Evolutionary conservation across 2,888 invertebrate species (phyloP), one percentile per base, ranked within the genome.

Genomic region (Cetonia aurata): DNA sequence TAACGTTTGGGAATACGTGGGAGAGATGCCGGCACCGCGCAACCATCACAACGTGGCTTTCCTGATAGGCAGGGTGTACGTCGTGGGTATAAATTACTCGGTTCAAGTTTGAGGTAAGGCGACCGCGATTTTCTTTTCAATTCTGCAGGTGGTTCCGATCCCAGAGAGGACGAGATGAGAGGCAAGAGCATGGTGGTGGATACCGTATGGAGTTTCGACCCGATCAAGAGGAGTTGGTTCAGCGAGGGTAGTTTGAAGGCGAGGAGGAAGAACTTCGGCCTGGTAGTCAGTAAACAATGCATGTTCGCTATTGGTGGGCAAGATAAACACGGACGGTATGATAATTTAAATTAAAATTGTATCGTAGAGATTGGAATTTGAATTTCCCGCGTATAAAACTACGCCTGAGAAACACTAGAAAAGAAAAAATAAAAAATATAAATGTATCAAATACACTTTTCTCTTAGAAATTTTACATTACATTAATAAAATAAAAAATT

Each of bases 301-400:
- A 83, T 93, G 76, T 92, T 89, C 77, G 91, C 91, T 3, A 90
- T 93, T 72, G 92, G 92, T 0, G 93, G 93, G 6, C 90, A 91
- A 82, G 90, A 89, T 80, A 87, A 86, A 72, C 87, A 88, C 77
- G 89, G 89, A 79, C 87, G 75, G 78, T 78, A 77, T 69, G 33
- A 17, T 60, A n/a, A n/a, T n/a, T n/a, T n/a, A n/a, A n/a, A n/a
- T 46, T 46, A 3, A 13, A 33, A 33, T 33, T 33, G 33, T 33
- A 33, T 33, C 33, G 33, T 33, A 33, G 33, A 33, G 33, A 33
- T 33, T 33, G 4, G 6, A 33, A 33, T 33, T 33, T 6, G 33
- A 33, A 33, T 33, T 33, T 33, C 33, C 33, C 33, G 33, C 33
- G 33, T 6, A 33, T 6, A 33, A 6, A 44, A 10, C 44, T 44